Conservation (phyloP, 2,113 vertebrate species). For the Phainopepla nitens region DNA sequence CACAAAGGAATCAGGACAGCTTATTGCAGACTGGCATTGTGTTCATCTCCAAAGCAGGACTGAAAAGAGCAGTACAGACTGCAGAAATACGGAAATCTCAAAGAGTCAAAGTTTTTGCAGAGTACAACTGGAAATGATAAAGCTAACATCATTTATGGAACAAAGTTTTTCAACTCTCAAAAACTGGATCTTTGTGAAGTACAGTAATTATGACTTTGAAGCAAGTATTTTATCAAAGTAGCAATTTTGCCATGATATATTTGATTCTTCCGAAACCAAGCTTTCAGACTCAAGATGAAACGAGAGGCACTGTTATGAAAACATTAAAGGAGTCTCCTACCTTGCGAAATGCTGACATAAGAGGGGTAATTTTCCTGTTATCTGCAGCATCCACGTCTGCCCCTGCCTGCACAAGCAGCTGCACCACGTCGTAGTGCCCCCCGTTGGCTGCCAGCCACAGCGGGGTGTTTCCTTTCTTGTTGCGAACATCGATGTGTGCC, state of each 20-base stretch:
- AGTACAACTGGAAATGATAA: background rate
- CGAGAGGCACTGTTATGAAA: background rate
- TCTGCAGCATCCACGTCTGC: constrained; percentile 97
- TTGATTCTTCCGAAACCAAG: background rate
- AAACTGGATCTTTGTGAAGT: background rate
- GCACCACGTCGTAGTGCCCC: constrained; percentile 96
- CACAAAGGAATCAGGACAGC: background rate
- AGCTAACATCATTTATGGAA: background rate
- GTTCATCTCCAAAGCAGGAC: background rate
- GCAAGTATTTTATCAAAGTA: background rate
- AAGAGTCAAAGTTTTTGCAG: background rate
- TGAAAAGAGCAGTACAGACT: background rate
- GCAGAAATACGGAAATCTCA: background rate
- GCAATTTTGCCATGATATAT: background rate
- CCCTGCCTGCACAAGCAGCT: constrained; percentile 91
- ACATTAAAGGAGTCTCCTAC: constrained; percentile 51
- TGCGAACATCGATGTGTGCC: constrained; percentile 96
- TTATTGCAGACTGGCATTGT: background rate
- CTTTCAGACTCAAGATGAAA: background rate
- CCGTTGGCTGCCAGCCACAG: constrained; percentile 98
- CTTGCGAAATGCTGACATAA: constrained; percentile 98
- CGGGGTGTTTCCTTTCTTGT: constrained; percentile 99
- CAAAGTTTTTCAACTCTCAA: background rate
- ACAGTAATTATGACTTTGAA: background rate
- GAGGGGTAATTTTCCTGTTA: constrained; percentile 96